Percentiles rank a stretch among this genome's conserved stretches.
Conservation (phyloP, 2,888 invertebrate species). For the Drosophila yooni region DNA sequence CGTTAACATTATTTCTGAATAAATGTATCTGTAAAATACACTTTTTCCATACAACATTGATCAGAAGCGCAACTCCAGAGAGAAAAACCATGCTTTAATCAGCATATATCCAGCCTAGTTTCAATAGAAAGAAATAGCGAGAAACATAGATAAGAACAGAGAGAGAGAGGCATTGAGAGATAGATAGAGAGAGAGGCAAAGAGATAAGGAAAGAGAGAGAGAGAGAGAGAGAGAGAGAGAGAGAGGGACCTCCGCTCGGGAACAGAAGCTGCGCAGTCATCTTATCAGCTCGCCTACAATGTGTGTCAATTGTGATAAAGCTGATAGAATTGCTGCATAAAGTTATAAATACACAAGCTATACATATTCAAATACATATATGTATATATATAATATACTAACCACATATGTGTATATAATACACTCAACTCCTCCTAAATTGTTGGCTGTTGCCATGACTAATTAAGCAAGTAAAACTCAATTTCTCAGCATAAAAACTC, state of each 20-base stretch:
- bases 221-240: neutral
- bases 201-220: neutral
- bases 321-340: slow-evolving; percentile 17
- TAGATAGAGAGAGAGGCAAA: neutral
- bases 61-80: slow-evolving; percentile 7
- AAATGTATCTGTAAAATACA: slow-evolving; percentile 16
- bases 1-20: slow-evolving; percentile 46
- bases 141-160: neutral
- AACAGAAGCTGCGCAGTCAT: slow-evolving; percentile 44
- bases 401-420: neutral
- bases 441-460: slow-evolving; percentile 60
- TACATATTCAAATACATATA: neutral
- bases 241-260: neutral
- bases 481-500: slow-evolving; percentile 71
- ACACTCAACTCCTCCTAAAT: slow-evolving; percentile 12
- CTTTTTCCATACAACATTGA: slow-evolving; percentile 6
- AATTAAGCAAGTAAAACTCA: slow-evolving; percentile 70
- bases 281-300: slow-evolving; percentile 53
- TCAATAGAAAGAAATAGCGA: neutral
- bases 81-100: slow-evolving; percentile 8
- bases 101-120: slow-evolving; percentile 8
- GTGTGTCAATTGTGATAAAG: slow-evolving; percentile 73
- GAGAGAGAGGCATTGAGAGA: neutral
- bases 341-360: neutral
- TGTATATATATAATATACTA: slow-evolving; percentile 2